Percentiles rank a stretch among this genome's conserved stretches.
Evolutionary conservation across 2,797 vertebrate species (phyloP).

Genomic region (Crocodylus rhombifer): DNA sequence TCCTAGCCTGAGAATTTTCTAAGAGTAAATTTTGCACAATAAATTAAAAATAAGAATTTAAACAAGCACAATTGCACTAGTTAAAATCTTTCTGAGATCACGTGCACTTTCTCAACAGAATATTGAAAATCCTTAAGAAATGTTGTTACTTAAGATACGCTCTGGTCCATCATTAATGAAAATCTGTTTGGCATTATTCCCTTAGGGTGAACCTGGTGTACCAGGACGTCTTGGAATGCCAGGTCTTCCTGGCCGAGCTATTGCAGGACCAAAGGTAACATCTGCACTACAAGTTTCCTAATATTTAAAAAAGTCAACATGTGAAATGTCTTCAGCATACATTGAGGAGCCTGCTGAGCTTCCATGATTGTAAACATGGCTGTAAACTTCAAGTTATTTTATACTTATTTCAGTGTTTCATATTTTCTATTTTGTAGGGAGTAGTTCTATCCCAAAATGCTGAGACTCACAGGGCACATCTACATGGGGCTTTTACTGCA

Average conservation of each 20-base stretch:
- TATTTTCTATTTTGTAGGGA: too few species aligned
- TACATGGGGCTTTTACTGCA: too few species aligned
- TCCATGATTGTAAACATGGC: neutral
- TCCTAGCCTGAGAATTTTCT: neutral
- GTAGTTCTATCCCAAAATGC: too few species aligned
- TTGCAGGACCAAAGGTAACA: constrained; percentile 91
- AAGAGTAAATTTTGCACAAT: neutral
- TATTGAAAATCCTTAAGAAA: neutral
- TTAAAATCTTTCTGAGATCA: neutral
- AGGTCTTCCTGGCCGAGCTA: constrained; percentile 88
- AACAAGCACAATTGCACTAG: constrained; percentile 8
- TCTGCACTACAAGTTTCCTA: neutral
- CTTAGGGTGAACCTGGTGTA: constrained; percentile 90
- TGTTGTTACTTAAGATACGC: neutral
- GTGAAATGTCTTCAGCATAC: neutral
- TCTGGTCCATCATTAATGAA: neutral
- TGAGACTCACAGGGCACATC: too few species aligned
- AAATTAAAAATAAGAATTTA: neutral
- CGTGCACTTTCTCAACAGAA: neutral
- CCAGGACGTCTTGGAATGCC: constrained; percentile 87
- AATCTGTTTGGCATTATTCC: neutral
- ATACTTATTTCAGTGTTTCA: too few species aligned
- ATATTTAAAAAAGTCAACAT: neutral
- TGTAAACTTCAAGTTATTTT: neutral
- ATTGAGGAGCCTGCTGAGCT: neutral